Base-by-base conservation (phyloP, 2,797 vertebrate genomes). In the Anomalospiza imberbis region DNA sequence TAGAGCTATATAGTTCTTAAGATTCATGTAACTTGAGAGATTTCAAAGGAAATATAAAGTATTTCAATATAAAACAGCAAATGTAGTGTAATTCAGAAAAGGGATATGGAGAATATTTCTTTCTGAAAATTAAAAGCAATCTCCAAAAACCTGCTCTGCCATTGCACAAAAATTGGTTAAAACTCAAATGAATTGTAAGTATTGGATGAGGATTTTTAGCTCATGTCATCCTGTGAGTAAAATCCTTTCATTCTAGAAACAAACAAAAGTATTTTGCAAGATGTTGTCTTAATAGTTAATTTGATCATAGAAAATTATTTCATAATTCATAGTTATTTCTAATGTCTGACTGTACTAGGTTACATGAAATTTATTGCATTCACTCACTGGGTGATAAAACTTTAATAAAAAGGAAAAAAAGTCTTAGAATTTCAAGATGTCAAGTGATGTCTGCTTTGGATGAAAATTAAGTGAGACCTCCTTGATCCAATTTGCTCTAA, bases 21-120 rank as follows among this genome's bases (percentile, higher is more conserved):
- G 53, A 44, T 89, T 89, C 75, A 50, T 50, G 76, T 76, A 96
- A 93, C 70, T 67, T 91, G 89, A 93, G 89, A 92, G 66, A 84
- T 95, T 96, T 94, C 79, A 84, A 91, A 94, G 83, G 76, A 93
- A 88, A 84, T 86, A 73, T 74, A 94, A 96, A 94, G 84, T 88
- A 76, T 78, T 89, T 81, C 60, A 60, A 40, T 81, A 85, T 88
- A 75, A 93, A 96, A 36, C 42, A 93, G 93, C 47, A 90, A 93
- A 91, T 9, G 29, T 15, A 58, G 26, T 78, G 10, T 57, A 94
- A 89, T 94, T 95, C 16, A n/a, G 81, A 70, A 92, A 93, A 78
- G 14, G 40, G 77, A 76, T 62, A 76, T 16, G 32, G 25, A 73
- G 58, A 88, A 67, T 78, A 91, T 79, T 88, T 91, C 38, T 54